Conservation (phyloP, 2,113 vertebrate genomes). For the Sorex fumeus region DNA sequence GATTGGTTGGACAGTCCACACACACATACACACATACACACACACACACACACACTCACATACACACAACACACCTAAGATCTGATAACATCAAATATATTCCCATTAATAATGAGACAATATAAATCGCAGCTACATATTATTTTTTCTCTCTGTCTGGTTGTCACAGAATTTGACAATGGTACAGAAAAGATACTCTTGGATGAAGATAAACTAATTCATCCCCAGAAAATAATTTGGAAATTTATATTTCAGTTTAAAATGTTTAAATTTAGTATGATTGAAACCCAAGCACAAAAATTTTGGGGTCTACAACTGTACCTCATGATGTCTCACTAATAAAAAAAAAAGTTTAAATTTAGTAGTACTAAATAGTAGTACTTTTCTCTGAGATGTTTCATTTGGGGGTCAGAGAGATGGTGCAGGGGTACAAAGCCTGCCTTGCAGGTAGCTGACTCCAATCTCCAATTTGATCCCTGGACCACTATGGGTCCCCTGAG, state of each 20-base stretch:
- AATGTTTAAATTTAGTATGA: not conserved
- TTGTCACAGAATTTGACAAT: not conserved
- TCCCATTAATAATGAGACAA: constrained; percentile 23
- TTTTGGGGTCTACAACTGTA: too few relatives aligned
- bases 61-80: too few relatives aligned
- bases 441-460: too few relatives aligned
- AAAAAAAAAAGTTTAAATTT: not conserved
- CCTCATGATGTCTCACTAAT: too few relatives aligned
- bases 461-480: too few relatives aligned
- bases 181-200: not conserved
- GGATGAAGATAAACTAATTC: not conserved
- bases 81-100: not conserved
- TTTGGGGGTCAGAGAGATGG: too few relatives aligned
- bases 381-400: too few relatives aligned
- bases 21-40: not conserved
- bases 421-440: too few relatives aligned
- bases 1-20: not conserved
- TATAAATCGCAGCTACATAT: not conserved
- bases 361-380: too few relatives aligned
- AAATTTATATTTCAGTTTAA: constrained; percentile 25
- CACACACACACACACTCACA: too few relatives aligned
- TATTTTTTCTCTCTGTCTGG: constrained; percentile 36
- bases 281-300: too few relatives aligned
- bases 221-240: not conserved
- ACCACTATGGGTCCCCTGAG: too few relatives aligned